Evolutionary conservation across 2,113 vertebrate genomes (phyloP).

Genomic region (Anseranas semipalmata): DNA sequence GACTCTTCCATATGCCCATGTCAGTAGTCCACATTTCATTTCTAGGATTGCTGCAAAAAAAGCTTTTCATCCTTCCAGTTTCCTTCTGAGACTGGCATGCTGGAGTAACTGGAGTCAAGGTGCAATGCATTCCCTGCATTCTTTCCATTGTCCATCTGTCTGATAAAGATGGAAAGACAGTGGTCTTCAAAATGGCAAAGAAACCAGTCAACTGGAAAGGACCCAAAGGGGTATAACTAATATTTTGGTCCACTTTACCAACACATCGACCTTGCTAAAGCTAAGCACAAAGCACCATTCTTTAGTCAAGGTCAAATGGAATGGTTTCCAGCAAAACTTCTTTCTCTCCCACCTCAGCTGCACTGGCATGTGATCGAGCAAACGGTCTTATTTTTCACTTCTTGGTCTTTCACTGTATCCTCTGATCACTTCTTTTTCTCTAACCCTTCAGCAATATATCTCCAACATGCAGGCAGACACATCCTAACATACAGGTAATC

Average conservation of each 20-base stretch:
- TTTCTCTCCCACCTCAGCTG: background rate
- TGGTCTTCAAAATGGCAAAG: background rate
- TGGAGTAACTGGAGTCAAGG: background rate
- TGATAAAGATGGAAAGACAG: background rate
- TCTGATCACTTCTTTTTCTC: background rate
- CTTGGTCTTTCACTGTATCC: background rate
- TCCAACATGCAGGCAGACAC: background rate
- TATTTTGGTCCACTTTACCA: background rate
- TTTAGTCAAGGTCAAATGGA: background rate
- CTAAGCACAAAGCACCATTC: background rate
- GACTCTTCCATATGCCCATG: background rate
- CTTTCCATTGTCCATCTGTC: background rate
- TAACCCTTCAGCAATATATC: background rate
- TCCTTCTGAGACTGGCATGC: background rate
- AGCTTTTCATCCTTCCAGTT: background rate
- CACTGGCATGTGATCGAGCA: background rate
- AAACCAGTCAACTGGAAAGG: background rate
- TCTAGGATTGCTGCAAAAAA: background rate
- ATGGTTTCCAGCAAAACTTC: background rate
- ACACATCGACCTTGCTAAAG: background rate
- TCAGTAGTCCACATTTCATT: background rate
- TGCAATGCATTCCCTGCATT: background rate
- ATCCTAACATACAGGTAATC: background rate
- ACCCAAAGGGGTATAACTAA: background rate
- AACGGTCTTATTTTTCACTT: background rate